phyloP scores from a whole-genome alignment of 2,113 vertebrate species.

The Grammomys dolichurus region DNA sequence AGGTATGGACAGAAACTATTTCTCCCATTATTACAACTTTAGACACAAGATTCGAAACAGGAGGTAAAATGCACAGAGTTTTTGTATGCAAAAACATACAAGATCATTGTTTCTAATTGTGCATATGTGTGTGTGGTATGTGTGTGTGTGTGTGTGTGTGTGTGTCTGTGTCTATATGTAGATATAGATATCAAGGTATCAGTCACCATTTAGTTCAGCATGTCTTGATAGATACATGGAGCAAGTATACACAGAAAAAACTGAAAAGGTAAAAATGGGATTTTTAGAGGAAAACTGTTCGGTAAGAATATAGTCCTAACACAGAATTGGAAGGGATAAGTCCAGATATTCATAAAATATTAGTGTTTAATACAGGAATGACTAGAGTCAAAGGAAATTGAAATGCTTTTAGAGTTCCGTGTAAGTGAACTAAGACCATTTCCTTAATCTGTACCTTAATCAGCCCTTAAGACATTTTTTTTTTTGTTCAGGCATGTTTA shows the following conservation, averaged over 20 bases:
- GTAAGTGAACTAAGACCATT: not conserved
- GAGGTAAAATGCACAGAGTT: not conserved
- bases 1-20: not conserved
- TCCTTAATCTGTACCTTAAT: not conserved
- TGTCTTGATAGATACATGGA: not conserved
- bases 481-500: not conserved
- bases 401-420: conserved; percentile 23
- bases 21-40: not conserved
- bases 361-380: conserved; percentile 44
- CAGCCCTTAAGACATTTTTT: not conserved
- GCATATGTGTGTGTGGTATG: no score
- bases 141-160: no score
- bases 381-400: conserved; percentile 37
- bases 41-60: not conserved
- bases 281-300: not conserved
- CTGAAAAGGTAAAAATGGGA: not conserved
- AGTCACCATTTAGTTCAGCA: not conserved
- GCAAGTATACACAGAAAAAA: not conserved
- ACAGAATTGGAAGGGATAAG: not conserved
- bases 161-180: no score
- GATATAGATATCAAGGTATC: not conserved
- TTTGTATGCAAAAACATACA: not conserved
- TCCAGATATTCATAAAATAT: conserved; percentile 32
- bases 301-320: not conserved
- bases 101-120: conserved; percentile 11